phyloP scores from a whole-genome alignment of 2,888 invertebrate species.

The Cryptus armator region DNA sequence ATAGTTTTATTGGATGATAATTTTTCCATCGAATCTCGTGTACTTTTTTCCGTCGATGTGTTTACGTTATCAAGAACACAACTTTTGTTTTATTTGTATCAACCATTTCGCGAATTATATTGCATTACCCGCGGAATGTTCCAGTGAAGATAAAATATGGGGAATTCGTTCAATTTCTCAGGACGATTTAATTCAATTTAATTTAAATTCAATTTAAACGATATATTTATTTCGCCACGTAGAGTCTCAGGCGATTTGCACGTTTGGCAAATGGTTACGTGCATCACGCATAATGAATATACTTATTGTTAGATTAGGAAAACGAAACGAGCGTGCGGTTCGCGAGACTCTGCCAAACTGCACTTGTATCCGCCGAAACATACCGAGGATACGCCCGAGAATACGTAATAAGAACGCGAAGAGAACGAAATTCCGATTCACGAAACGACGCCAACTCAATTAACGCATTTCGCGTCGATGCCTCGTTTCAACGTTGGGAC shows the following conservation, averaged over 20 bases:
- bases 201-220: background rate
- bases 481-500: constrained; percentile 5
- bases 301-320: constrained; percentile 46
- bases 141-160: background rate
- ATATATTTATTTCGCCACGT: constrained; percentile 36
- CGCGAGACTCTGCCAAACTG: constrained; percentile 54
- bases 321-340: constrained; percentile 14
- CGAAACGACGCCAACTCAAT: constrained; percentile 69
- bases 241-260: constrained; percentile 30
- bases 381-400: constrained; percentile 11
- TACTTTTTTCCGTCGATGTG: background rate
- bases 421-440: constrained; percentile 62
- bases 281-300: constrained; percentile 34
- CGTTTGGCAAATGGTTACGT: constrained; percentile 37
- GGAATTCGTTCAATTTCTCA: background rate
- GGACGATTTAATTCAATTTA: constrained; percentile 25
- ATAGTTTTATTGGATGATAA: background rate
- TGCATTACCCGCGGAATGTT: background rate
- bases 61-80: background rate
- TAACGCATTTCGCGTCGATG: constrained; percentile 70
- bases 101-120: background rate
- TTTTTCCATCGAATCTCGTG: background rate
- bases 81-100: background rate
- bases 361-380: constrained; percentile 3
- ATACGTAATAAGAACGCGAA: constrained; percentile 45